Percentiles rank a stretch among this genome's conserved stretches.
phyloP scores from a whole-genome alignment of 2,113 vertebrate species.

The Rhadina sibilatrix region DNA sequence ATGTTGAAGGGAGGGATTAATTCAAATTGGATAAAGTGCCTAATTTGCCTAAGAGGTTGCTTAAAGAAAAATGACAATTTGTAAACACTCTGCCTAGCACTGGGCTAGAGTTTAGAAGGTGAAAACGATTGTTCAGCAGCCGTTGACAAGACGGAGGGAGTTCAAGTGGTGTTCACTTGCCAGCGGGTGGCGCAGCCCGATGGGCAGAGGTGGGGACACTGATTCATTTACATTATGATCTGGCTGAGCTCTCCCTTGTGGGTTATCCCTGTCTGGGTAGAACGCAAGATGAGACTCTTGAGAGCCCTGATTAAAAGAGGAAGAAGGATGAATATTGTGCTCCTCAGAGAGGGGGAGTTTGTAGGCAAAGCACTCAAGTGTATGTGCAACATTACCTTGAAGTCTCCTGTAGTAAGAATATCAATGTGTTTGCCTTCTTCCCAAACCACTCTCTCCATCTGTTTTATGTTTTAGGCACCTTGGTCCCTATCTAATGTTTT shows the following conservation, averaged over 20 bases:
- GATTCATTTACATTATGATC: background rate
- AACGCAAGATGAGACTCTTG: background rate
- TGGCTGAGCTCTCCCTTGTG: background rate
- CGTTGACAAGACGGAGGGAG: background rate
- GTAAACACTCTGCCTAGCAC: background rate
- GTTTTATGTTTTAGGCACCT: slow-evolving; percentile 18
- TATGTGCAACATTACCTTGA: background rate
- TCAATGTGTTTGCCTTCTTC: background rate
- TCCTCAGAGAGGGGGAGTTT: background rate
- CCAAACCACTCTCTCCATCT: background rate
- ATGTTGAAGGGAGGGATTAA: background rate
- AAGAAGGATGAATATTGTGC: background rate
- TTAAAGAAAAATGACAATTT: background rate
- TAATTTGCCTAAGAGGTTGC: background rate
- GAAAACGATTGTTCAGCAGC: background rate
- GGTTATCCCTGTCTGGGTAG: background rate
- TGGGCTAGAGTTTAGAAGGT: background rate
- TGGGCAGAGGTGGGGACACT: background rate
- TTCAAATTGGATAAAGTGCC: background rate
- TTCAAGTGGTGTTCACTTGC: background rate
- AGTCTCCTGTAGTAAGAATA: background rate
- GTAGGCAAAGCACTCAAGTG: background rate
- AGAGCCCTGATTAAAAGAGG: background rate
- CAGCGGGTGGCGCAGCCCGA: background rate
- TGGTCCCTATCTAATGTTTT: slow-evolving; percentile 33